A percentile compares a stretch with the other conserved stretches of the same genome.
These are phyloP conservation scores for Hemibagrus guttatus DNA, from an alignment of 2,797 vertebrate species.

Conservation along the genomic window DNA sequence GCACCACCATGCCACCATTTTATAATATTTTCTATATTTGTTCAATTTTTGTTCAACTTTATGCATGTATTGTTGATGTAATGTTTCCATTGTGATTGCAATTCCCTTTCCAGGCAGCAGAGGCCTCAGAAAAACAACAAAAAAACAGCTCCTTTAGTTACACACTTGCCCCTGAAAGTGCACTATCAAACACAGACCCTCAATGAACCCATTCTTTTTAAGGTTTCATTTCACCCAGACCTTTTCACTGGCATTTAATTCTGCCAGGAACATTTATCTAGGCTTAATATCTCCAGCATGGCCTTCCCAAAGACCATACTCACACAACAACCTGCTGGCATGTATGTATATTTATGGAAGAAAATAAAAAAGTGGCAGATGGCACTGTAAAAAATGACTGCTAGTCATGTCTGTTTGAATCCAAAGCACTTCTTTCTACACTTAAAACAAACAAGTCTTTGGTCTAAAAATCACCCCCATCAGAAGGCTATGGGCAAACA, in stretches of 20 bases:
- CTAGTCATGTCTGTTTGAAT: conserved; percentile 18
- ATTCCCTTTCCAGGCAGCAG: not conserved
- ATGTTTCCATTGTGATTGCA: not conserved
- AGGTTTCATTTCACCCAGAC: conserved; percentile 32
- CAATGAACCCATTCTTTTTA: conserved; percentile 27
- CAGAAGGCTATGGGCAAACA: conserved; percentile 41
- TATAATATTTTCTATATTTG: not conserved
- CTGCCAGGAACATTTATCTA: conserved; percentile 17
- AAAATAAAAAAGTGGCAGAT: not conserved
- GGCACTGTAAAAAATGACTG: not conserved
- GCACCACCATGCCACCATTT: not conserved
- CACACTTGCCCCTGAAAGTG: conserved; percentile 8
- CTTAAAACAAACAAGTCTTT: conserved; percentile 42
- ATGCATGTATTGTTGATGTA: not conserved
- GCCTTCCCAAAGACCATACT: not conserved
- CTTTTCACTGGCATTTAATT: conserved; percentile 31
- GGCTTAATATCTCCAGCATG: conserved; percentile 3
- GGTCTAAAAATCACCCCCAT: conserved; percentile 47
- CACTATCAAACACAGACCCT: conserved; percentile 1
- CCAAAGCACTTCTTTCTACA: conserved; percentile 24
- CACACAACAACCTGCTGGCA: not conserved
- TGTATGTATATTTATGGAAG: not conserved
- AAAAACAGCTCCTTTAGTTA: not conserved
- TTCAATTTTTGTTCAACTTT: not conserved
- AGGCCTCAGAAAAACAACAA: not conserved